phyloP scores from a whole-genome alignment of 1,140 invertebrate species.

The Drosophila funebris region DNA sequence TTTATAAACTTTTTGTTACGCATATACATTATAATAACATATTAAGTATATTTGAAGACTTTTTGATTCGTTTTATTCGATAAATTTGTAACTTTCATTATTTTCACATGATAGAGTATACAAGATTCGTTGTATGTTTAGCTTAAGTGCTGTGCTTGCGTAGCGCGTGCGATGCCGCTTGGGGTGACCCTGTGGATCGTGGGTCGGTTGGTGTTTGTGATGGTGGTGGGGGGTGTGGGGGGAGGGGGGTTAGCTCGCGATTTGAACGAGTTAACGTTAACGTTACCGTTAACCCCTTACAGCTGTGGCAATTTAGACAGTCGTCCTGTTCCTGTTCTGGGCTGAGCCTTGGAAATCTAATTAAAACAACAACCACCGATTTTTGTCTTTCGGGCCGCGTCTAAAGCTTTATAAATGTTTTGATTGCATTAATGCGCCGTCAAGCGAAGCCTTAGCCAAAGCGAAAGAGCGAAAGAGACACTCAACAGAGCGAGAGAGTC shows the following conservation, averaged over 20 bases:
- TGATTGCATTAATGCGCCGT: slow-evolving; percentile 79
- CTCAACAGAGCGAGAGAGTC: background rate
- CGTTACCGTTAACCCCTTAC: slow-evolving; percentile 72
- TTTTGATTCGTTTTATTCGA: too few relatives aligned
- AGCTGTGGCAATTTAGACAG: slow-evolving; percentile 80
- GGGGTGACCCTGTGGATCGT: slow-evolving; percentile 25
- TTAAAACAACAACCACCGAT: slow-evolving; percentile 82
- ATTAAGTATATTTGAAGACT: too few relatives aligned
- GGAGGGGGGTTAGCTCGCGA: slow-evolving; percentile 29
- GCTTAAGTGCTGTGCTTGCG: background rate
- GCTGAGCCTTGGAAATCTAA: slow-evolving; percentile 76
- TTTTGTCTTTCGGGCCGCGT: slow-evolving; percentile 69
- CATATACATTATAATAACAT: too few relatives aligned
- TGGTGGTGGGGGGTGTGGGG: background rate
- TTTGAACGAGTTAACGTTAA: slow-evolving; percentile 63
- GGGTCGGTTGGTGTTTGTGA: background rate
- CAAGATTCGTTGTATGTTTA: background rate
- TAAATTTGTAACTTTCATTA: background rate
- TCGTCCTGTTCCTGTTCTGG: slow-evolving; percentile 46
- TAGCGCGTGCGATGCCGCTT: slow-evolving; percentile 45
- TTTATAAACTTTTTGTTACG: too few relatives aligned
- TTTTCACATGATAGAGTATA: slow-evolving; percentile 4
- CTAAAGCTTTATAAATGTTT: slow-evolving; percentile 81
- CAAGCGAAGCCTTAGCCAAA: slow-evolving; percentile 58
- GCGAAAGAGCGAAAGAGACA: background rate